Base-by-base conservation (phyloP, 2,888 invertebrate species). In the Caenorhabditis drosophilae region DNA sequence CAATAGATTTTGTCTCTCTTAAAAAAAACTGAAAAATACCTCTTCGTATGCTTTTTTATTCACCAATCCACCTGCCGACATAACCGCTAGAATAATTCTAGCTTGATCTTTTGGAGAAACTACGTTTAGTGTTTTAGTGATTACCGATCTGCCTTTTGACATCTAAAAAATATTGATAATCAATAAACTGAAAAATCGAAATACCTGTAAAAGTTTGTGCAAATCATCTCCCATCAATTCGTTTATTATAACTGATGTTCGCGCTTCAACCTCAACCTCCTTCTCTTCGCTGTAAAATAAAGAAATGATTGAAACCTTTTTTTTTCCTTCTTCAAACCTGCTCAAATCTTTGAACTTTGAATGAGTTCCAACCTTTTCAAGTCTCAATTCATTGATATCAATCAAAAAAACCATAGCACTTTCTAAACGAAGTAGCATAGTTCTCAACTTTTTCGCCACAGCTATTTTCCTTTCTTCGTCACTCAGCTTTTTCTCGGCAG, bases 401-500 rank as follows among this genome's bases (percentile, higher is more conserved):
- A 81, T 55, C 11, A 79, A 56, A 16, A 68, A 55, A 40, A 64
- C 27, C 1, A 72, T 55, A 2, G 77, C 77, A n/a, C 75, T 67
- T 66, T 81, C 81, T 22, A 81, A 54, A 15, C 69, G 64, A 51
- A 81, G 45, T n/a, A 82, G 56, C 41, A 81, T 57, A 4, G 80
- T 74, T 31, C 78, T 60, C 7, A 79, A 57, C 31, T 76, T 77
- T 42, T 73, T 75, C 26, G 72, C 69, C 3, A 56, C 53, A 7
- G 56, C 64, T 11, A 52, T 51, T 27, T 60, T 58, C 40, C 53
- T 38, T 18, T 57, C 61, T 36, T 67, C 62, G 20, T 67, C 62
- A 3, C 51, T 44, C 34, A 58, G 44, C 31, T 63, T 63, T 0
- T 47, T 36, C 11, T 63, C 64, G 1, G 41, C 23, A 16, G 47